Conservation (phyloP, 2,113 vertebrate genomes). For the Tragulus kanchil region DNA sequence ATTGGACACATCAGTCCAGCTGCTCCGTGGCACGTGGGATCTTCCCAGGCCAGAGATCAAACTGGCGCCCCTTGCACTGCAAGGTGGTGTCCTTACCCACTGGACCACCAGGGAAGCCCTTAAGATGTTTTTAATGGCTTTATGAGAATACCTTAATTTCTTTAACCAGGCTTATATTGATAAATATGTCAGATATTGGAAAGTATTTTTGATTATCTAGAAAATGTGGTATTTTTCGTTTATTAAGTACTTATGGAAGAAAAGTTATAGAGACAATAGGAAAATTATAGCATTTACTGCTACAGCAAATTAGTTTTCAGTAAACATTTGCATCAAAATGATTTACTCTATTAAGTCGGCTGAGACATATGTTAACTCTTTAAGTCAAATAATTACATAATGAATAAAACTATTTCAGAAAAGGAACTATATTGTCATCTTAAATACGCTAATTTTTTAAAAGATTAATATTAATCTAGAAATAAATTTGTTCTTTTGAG, state of each 20-base stretch:
- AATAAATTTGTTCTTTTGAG: conserved; percentile 27
- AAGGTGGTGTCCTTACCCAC: too few species aligned
- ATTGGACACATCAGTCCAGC: too few species aligned
- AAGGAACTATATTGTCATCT: conserved; percentile 9
- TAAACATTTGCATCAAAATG: not conserved
- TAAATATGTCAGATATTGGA: not conserved
- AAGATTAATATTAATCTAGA: not conserved
- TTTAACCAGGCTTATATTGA: not conserved
- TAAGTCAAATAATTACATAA: conserved; percentile 50
- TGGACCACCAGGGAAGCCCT: too few species aligned
- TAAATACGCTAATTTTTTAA: conserved; percentile 31
- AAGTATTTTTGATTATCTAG: not conserved
- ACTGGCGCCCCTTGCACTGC: too few species aligned
- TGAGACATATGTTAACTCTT: conserved; percentile 34
- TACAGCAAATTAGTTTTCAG: conserved; percentile 58
- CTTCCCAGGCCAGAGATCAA: too few species aligned
- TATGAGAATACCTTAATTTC: not conserved
- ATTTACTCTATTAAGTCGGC: conserved; percentile 44
- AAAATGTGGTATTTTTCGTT: not conserved
- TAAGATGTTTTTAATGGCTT: not conserved
- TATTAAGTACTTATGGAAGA: not conserved
- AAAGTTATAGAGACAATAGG: not conserved
- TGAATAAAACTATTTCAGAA: conserved; percentile 31
- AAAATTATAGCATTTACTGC: conserved; percentile 34
- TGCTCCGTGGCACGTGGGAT: too few species aligned